Evolutionary conservation across 2,797 vertebrate genomes (phyloP).

Genomic region (Perodicticus potto): DNA sequence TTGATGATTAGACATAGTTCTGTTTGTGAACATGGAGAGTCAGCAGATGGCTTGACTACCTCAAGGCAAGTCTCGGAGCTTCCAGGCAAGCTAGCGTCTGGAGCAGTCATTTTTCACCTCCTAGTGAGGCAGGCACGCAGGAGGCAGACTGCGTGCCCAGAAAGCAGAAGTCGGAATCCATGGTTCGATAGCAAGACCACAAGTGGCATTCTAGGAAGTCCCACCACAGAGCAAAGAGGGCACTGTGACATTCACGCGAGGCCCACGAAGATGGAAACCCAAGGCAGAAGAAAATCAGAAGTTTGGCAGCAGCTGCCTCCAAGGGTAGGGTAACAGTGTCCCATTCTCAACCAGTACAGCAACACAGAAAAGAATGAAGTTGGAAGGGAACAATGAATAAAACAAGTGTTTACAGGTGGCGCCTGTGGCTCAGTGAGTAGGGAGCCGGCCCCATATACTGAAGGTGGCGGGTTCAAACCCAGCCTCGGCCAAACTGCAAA

Average conservation of each 20-base stretch:
- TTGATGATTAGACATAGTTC: background rate
- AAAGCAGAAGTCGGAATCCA: background rate
- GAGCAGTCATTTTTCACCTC: slow-evolving; percentile 43
- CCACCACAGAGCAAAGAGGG: background rate
- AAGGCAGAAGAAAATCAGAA: background rate
- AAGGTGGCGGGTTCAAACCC: too few species aligned
- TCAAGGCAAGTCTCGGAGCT: slow-evolving; percentile 7
- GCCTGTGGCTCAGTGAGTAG: too few species aligned
- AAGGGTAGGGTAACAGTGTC: background rate
- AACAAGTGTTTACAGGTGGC: background rate
- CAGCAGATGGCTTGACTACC: slow-evolving; percentile 35
- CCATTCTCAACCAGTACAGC: background rate
- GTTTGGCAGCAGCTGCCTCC: background rate
- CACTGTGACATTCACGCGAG: fast-evolving
- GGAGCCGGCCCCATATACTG: too few species aligned
- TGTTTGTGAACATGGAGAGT: background rate
- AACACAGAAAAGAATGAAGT: background rate
- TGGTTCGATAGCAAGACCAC: background rate
- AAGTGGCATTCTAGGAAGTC: background rate
- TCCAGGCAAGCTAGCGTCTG: background rate
- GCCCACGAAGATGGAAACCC: background rate
- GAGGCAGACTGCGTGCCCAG: background rate
- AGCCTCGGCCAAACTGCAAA: too few species aligned
- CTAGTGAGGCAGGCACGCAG: background rate
- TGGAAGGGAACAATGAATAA: background rate